Evolutionary conservation across 2,888 invertebrate species (phyloP).

Genomic region (Baronia brevicornis): DNA sequence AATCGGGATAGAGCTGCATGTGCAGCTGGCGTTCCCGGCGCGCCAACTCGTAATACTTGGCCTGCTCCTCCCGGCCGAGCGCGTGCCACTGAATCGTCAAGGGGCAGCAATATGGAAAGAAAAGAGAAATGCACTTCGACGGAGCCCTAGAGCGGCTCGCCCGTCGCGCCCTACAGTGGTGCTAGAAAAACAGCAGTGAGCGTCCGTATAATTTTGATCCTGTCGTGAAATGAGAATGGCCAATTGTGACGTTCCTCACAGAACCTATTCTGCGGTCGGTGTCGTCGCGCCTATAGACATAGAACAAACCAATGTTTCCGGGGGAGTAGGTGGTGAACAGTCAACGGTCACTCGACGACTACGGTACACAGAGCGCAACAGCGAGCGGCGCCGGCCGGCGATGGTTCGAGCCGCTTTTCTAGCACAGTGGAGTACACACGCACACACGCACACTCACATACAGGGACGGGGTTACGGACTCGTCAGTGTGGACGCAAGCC

Average conservation of each 20-base stretch:
- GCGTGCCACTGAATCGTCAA: constrained; percentile 95
- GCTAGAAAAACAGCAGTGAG: constrained; percentile 81
- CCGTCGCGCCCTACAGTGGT: constrained; percentile 73
- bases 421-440: constrained; percentile 58
- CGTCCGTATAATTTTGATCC: constrained; percentile 68
- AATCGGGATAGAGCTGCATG: constrained; percentile 99
- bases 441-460: constrained; percentile 70
- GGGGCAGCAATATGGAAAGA: constrained; percentile 70
- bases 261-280: constrained; percentile 76
- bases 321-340: constrained; percentile 62
- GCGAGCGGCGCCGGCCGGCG: constrained; percentile 39
- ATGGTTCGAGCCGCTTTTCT: constrained; percentile 57
- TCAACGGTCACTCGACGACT: constrained; percentile 71
- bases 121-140: constrained; percentile 73
- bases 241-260: constrained; percentile 71
- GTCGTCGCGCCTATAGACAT: constrained; percentile 66
- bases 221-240: constrained; percentile 66
- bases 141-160: constrained; percentile 39
- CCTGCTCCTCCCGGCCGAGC: constrained; percentile 98
- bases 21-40: constrained; percentile 98
- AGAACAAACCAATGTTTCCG: constrained; percentile 75
- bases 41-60: constrained; percentile 99
- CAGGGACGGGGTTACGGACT: constrained; percentile 39
- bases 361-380: constrained; percentile 70
- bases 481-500: constrained; percentile 51